These are phyloP conservation scores for Labia minor DNA, from an alignment of 2,888 invertebrate genomes.

Conservation along the genomic window DNA sequence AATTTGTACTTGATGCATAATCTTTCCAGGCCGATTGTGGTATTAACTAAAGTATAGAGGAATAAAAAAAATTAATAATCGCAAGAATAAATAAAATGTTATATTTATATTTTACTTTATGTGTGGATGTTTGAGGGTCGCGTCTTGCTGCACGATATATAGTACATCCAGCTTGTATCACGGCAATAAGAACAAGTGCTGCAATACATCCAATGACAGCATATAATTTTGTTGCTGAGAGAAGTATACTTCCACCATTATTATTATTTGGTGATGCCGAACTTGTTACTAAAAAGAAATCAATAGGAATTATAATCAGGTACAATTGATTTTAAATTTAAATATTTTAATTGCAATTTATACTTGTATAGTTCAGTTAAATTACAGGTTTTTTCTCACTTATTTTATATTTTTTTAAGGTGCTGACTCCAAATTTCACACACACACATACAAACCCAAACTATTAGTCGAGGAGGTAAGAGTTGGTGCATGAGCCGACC, in stretches of 20 bases:
- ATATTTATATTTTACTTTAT: constrained; percentile 52
- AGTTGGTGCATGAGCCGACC: too few species aligned
- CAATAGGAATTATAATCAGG: too few species aligned
- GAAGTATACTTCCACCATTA: constrained; percentile 15
- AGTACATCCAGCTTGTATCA: constrained; percentile 76
- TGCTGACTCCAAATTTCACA: too few species aligned
- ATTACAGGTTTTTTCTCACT: too few species aligned
- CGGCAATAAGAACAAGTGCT: constrained; percentile 64
- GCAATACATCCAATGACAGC: constrained; percentile 72
- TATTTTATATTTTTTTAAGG: too few species aligned
- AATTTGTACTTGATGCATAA: constrained; percentile 74
- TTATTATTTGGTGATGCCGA: constrained; percentile 25
- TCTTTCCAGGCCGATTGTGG: constrained; percentile 82
- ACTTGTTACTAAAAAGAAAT: constrained; percentile 42
- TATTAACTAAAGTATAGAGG: constrained; percentile 64
- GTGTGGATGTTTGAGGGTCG: constrained; percentile 40
- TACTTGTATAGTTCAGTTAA: background rate
- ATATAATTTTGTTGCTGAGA: constrained; percentile 65
- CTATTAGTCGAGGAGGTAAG: too few species aligned
- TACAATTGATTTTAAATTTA: constrained; percentile 15
- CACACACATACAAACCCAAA: too few species aligned
- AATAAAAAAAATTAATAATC: constrained; percentile 24
- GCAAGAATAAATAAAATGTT: background rate
- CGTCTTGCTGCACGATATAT: constrained; percentile 57
- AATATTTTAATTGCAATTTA: constrained; percentile 31